Base-by-base conservation (phyloP, 2,888 invertebrate species). In the Caenorhabditis sinica region DNA sequence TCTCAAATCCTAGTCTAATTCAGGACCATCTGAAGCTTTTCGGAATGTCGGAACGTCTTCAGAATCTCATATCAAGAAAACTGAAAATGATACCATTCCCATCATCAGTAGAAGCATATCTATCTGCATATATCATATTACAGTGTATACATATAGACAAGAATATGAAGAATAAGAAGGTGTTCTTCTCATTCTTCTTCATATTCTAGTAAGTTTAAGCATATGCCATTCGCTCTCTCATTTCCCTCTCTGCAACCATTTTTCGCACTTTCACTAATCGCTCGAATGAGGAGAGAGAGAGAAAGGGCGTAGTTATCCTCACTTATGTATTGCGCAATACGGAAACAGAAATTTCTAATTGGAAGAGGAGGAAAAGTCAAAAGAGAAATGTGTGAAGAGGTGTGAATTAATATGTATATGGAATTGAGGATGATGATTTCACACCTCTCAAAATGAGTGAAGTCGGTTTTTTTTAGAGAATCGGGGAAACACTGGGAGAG, bases 241-340 rank as follows among this genome's bases (percentile, higher is more conserved):
- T n/a, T n/a, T n/a, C n/a, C n/a, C n/a, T n/a, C n/a, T 40, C 65
- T 66, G 51, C 65, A 30, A n/a, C 53, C 56, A 68, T 72, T 76
- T 72, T 76, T 82, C 76, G 56, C 82, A 82, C 82, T 82, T 82
- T 82, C 82, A 76, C 75, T 82, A 75, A 61, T 75, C 74, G 74
- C 20, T 17, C 51, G 45, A 17, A 25, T 15, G 33, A 36, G 9
- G 33, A 36, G 33, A 36, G 33, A 36, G 33, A 9, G 33, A 36
- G 17, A 28, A 36, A 75, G 71, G 79, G 79, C 65, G 79, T 72
- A 56, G 71, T 72, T 79, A 79, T 79, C 77, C 77, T 69, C 61
- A 75, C 66, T 75, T 75, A 45, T 66, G 25, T 28, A 28, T 65
- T 71, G 40, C 79, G 79, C 58, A 71, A 79, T 79, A 79, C 69